Evolutionary conservation across 2,797 vertebrate genomes (phyloP).

Genomic region (Neosilurus mollespiculum): DNA sequence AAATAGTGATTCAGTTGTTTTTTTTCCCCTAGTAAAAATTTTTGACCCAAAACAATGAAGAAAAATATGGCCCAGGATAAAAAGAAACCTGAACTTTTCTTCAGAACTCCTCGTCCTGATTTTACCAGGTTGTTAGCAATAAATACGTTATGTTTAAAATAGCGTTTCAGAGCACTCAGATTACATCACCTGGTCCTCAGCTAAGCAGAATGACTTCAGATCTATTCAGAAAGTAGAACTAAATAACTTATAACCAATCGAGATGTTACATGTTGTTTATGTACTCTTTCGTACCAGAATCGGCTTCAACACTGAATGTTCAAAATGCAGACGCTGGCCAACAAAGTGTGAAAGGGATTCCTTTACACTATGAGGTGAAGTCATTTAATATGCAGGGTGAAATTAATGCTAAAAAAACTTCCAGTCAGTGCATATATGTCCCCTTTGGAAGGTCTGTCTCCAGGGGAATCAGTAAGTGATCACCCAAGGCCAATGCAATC

Average conservation of each 20-base stretch:
- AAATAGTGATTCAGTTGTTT: no score
- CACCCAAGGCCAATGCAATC: conserved; percentile 72
- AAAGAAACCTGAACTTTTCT: no score
- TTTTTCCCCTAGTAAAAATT: no score
- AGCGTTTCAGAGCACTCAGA: background rate
- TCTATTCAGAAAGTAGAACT: background rate
- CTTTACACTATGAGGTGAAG: conserved; percentile 7
- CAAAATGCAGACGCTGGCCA: conserved; percentile 17
- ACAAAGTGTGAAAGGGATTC: background rate
- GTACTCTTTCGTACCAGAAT: background rate
- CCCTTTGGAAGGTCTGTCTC: conserved; percentile 47
- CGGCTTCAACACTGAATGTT: background rate
- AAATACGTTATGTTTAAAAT: background rate
- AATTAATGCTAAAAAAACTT: conserved; percentile 35
- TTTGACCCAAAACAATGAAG: no score
- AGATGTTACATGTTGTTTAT: background rate
- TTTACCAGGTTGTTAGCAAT: background rate
- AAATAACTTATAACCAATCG: background rate
- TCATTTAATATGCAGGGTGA: conserved; percentile 22
- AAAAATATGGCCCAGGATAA: no score
- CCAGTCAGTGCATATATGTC: conserved; percentile 38
- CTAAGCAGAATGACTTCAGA: background rate
- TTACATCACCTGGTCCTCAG: background rate
- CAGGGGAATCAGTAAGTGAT: conserved; percentile 52
- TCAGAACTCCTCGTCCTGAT: no score